Evolutionary conservation across 2,113 vertebrate species (phyloP).

Genomic region (Passer domesticus): DNA sequence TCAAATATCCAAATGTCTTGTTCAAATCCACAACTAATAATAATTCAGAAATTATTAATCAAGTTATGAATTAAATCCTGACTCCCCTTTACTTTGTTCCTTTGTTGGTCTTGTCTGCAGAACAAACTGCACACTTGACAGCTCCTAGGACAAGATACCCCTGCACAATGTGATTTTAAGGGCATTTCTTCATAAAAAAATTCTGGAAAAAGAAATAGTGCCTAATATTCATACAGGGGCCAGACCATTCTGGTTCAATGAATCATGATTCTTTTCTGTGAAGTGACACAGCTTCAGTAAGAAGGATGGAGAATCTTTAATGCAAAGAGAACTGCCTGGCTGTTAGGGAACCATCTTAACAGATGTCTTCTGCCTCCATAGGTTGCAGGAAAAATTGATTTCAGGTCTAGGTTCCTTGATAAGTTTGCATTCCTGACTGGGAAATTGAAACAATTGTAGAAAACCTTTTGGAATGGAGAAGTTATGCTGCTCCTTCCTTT

Average conservation of each 20-base stretch:
- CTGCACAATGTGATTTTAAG: neutral
- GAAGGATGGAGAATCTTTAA: neutral
- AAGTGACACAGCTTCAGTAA: neutral
- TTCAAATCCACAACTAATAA: neutral
- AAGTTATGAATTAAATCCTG: neutral
- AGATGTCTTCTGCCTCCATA: neutral
- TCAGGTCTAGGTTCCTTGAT: neutral
- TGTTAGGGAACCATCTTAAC: neutral
- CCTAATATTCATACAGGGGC: neutral
- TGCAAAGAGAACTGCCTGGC: neutral
- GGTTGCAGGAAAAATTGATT: neutral
- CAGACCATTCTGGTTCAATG: neutral
- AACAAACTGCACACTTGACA: neutral
- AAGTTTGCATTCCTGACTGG: neutral
- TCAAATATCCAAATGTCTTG: neutral
- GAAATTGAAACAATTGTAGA: neutral
- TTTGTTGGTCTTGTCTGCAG: neutral
- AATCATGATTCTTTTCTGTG: neutral
- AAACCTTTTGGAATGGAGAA: neutral
- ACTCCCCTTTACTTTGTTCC: neutral
- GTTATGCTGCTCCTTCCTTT: fast-evolving
- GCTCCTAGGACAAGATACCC: neutral
- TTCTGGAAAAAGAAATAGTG: neutral
- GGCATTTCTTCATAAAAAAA: neutral
- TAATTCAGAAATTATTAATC: neutral